phyloP scores from a whole-genome alignment of 2,797 vertebrate genomes.

The Orientallactaga sibirica region DNA sequence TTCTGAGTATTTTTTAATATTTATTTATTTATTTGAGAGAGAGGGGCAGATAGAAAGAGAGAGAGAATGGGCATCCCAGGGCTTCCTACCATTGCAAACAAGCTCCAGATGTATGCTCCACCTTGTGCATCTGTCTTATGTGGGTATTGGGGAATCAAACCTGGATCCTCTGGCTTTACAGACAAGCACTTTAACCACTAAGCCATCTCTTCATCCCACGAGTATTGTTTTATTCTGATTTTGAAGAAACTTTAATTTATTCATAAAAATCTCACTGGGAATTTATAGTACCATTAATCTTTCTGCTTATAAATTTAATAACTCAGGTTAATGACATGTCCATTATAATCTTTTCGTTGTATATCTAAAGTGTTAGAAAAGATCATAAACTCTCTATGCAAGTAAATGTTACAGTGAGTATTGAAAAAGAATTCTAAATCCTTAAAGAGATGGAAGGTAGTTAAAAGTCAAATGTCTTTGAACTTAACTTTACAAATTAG shows the following conservation, averaged over 20 bases:
- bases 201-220: too few relatives aligned
- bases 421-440: neutral
- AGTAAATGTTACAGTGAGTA: neutral
- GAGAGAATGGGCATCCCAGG: too few relatives aligned
- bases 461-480: slow-evolving; percentile 32
- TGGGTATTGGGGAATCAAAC: too few relatives aligned
- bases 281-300: neutral
- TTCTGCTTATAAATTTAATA: neutral
- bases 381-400: neutral
- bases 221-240: neutral
- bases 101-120: too few relatives aligned
- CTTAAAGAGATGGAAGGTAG: neutral
- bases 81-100: too few relatives aligned
- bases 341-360: neutral
- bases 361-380: neutral
- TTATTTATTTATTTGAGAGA: too few relatives aligned
- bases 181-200: too few relatives aligned
- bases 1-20: too few relatives aligned
- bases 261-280: neutral
- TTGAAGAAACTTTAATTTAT: neutral
- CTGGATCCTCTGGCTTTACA: too few relatives aligned
- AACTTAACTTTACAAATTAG: neutral
- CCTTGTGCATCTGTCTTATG: too few relatives aligned
- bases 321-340: neutral
- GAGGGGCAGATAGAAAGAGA: too few relatives aligned